Evolutionary conservation across 2,888 invertebrate genomes (phyloP).

Genomic region (Idaea dimidiata): DNA sequence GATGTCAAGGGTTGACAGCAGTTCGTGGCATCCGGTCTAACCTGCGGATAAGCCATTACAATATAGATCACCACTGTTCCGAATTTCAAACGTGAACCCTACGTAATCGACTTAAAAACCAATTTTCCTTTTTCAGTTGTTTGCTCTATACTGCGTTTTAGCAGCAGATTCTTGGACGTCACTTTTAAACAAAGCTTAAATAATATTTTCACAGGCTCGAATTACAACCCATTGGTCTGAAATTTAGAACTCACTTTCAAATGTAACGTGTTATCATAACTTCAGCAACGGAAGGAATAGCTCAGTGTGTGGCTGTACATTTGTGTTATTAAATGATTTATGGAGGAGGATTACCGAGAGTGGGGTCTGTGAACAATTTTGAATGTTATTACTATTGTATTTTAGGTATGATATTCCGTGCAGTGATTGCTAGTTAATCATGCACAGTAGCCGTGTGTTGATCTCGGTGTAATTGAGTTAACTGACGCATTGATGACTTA

Average conservation of each 20-base stretch:
- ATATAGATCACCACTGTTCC: constrained; percentile 32
- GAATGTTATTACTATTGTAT: constrained; percentile 43
- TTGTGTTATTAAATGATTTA: constrained; percentile 81
- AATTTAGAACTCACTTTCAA: constrained; percentile 37
- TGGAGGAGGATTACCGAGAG: constrained; percentile 70
- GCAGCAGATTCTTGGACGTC: constrained; percentile 36
- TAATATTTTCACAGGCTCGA: constrained; percentile 22
- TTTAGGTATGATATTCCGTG: constrained; percentile 50
- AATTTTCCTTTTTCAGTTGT: constrained; percentile 35
- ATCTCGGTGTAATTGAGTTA: constrained; percentile 79
- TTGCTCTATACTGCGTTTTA: constrained; percentile 51
- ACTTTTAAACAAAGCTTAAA: constrained; percentile 51
- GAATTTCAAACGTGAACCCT: constrained; percentile 38
- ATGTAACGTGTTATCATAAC: constrained; percentile 39
- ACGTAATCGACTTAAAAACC: constrained; percentile 31
- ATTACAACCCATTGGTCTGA: constrained; percentile 24
- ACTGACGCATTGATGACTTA: constrained; percentile 79
- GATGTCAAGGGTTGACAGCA: constrained; percentile 76
- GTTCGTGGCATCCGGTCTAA: constrained; percentile 69
- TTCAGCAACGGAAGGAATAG: constrained; percentile 72
- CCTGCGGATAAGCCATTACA: constrained; percentile 59
- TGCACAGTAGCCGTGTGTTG: constrained; percentile 77
- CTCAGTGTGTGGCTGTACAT: constrained; percentile 78
- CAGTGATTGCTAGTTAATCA: constrained; percentile 55
- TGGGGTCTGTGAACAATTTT: constrained; percentile 49